phyloP scores from a whole-genome alignment of 2,113 vertebrate species.

The Pimephales promelas region DNA sequence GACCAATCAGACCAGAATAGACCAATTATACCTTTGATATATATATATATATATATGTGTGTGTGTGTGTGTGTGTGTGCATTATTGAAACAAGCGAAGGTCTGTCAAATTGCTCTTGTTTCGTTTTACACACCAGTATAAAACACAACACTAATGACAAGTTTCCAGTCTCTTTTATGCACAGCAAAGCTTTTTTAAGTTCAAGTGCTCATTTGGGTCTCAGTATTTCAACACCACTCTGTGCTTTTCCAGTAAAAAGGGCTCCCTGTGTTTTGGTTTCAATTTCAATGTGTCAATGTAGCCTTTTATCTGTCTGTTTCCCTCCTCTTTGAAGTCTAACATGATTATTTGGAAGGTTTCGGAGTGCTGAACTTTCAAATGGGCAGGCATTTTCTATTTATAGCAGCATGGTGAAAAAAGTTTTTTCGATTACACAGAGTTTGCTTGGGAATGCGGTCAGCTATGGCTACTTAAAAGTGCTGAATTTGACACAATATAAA shows the following conservation, averaged over 20 bases:
- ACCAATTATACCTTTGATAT: no score
- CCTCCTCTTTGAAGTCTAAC: conserved; percentile 47
- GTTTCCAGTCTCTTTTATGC: conserved; percentile 18
- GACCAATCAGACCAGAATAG: no score
- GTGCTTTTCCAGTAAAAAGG: conserved; percentile 38
- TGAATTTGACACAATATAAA: no score
- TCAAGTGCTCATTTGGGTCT: conserved; percentile 31
- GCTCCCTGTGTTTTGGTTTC: conserved; percentile 41
- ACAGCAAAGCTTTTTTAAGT: neutral
- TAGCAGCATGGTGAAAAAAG: conserved; percentile 12
- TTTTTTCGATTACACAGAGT: neutral
- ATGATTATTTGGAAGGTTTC: conserved; percentile 51
- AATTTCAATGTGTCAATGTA: conserved; percentile 39
- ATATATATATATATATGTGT: no score
- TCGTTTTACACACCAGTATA: neutral
- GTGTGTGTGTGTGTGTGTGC: no score
- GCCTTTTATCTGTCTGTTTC: conserved; percentile 42
- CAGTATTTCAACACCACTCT: conserved; percentile 35
- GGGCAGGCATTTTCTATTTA: conserved; percentile 38
- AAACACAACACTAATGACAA: conserved; percentile 23
- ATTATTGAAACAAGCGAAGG: no score
- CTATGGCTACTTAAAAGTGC: neutral
- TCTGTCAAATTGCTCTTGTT: neutral
- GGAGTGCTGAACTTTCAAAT: conserved; percentile 32
- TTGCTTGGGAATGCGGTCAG: neutral